Conservation (phyloP, 37 sponge, comb jelly and placozoan species). For the Dysidea cf. avara region DNA sequence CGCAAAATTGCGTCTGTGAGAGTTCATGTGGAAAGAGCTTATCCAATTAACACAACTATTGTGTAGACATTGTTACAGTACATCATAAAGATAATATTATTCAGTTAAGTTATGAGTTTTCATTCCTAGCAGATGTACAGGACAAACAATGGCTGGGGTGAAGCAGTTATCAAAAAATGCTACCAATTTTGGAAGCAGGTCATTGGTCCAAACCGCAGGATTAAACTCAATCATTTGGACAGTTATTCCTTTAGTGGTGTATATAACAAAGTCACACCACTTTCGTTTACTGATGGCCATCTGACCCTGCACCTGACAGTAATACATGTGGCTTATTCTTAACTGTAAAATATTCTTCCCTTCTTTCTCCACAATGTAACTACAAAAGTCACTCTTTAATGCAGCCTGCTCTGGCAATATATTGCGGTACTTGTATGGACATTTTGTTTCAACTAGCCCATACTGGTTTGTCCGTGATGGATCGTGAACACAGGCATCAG, state of each 20-base stretch:
- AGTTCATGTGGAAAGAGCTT: constrained; percentile 56
- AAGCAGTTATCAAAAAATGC: constrained; percentile 59
- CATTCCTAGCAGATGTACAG: constrained; percentile 45
- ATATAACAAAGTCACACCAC: constrained; percentile 68
- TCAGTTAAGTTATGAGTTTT: no score
- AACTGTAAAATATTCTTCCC: constrained; percentile 1
- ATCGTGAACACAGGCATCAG: not conserved
- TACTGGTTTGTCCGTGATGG: no score
- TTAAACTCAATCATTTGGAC: constrained; percentile 42
- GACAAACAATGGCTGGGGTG: constrained; percentile 57
- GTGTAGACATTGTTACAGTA: no score
- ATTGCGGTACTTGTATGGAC: constrained; percentile 18
- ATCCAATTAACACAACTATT: no score
- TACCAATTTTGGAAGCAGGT: constrained; percentile 34
- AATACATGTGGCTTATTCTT: constrained; percentile 28
- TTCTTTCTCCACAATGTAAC: not conserved
- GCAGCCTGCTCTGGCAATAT: constrained; percentile 5
- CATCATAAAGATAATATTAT: no score
- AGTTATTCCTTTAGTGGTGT: constrained; percentile 39
- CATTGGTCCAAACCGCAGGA: constrained; percentile 15
- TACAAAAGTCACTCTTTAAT: constrained; percentile 7
- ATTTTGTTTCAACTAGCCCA: no score
- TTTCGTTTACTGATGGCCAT: constrained; percentile 41
- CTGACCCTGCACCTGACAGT: constrained; percentile 54
- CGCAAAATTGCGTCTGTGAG: constrained; percentile 25